A percentile compares a stretch with the other conserved stretches of the same genome.
Evolutionary conservation across 2,888 invertebrate species (phyloP).

Genomic region (Phlogophora meticulosa): DNA sequence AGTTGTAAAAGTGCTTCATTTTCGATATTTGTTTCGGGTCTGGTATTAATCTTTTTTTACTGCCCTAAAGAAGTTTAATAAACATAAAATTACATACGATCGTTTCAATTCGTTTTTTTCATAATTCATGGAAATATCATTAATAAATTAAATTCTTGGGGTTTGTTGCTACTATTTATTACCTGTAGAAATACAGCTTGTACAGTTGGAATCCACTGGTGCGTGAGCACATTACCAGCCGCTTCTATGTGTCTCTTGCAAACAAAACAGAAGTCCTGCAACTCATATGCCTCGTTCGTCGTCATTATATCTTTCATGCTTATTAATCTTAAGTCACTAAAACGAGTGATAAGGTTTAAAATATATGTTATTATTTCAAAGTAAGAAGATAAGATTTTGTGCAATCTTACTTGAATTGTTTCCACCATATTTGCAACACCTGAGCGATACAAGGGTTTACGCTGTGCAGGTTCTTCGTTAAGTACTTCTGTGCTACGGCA

Average conservation of each 20-base stretch:
- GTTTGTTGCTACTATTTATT: not conserved
- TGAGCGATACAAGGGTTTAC: constrained; percentile 96
- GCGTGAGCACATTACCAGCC: constrained; percentile 92
- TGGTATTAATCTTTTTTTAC: constrained; percentile 93
- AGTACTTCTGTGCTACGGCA: constrained; percentile 77
- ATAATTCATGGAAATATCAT: too few relatives aligned
- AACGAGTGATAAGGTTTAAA: too few relatives aligned
- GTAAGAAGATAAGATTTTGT: not conserved
- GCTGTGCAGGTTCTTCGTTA: constrained; percentile 92
- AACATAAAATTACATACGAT: not conserved
- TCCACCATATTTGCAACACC: constrained; percentile 95
- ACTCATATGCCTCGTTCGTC: constrained; percentile 92
- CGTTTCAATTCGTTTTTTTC: too few relatives aligned
- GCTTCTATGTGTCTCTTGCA: constrained; percentile 91
- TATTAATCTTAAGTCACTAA: constrained; percentile 92
- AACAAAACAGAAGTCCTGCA: constrained; percentile 92
- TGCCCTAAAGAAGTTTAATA: constrained; percentile 88
- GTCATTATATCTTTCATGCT: constrained; percentile 91
- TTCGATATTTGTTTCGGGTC: constrained; percentile 92
- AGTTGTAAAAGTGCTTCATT: constrained; percentile 95
- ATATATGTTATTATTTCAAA: too few relatives aligned
- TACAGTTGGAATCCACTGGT: constrained; percentile 92
- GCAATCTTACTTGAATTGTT: constrained; percentile 92
- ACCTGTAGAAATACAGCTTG: constrained; percentile 92
- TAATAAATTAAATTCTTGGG: too few relatives aligned